Evolutionary conservation across 2,113 vertebrate genomes (phyloP).

Genomic region (Macquaria australasica): DNA sequence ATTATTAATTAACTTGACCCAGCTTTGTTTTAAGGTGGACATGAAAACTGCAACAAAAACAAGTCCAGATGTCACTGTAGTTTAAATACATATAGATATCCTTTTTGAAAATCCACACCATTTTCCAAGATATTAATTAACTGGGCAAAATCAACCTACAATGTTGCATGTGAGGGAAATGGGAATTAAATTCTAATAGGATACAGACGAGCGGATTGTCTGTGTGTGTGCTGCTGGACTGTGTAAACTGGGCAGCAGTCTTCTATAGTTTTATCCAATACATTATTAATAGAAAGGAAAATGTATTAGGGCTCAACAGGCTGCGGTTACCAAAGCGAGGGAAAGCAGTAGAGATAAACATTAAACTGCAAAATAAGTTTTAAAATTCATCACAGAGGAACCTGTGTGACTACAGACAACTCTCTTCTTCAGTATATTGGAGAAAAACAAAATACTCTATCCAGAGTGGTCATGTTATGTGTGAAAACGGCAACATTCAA

Average conservation of each 20-base stretch:
- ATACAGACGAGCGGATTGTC: background rate
- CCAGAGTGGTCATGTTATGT: background rate
- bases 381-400: background rate
- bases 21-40: background rate
- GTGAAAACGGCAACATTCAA: slow-evolving; percentile 6
- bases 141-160: background rate
- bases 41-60: background rate
- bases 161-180: background rate
- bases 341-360: background rate
- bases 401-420: background rate
- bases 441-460: background rate
- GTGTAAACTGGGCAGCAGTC: background rate
- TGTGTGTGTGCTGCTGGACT: slow-evolving; percentile 1
- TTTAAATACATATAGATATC: background rate
- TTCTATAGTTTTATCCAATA: slow-evolving; percentile 22
- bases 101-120: background rate
- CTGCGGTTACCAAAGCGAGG: slow-evolving; percentile 17
- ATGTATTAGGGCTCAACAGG: background rate
- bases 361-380: background rate
- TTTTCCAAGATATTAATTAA: background rate
- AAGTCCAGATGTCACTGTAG: background rate
- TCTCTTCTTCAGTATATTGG: background rate
- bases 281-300: slow-evolving; percentile 12
- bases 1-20: background rate
- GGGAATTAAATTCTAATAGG: background rate